Conservation (phyloP, 2,113 vertebrate genomes). For the Megaptera novaeangliae region DNA sequence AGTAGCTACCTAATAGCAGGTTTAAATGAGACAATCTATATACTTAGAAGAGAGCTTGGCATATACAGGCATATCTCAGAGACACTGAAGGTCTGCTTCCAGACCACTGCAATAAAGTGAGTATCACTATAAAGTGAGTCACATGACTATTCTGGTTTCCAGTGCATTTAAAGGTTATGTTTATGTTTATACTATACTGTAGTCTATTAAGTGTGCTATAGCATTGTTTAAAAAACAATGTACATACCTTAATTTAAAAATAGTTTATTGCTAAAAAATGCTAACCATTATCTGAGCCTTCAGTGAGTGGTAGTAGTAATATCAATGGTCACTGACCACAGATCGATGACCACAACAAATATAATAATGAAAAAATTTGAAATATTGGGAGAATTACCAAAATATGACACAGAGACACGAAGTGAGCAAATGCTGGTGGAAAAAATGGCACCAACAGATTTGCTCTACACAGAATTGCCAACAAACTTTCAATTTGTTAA, state of each 20-base stretch:
- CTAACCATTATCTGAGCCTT: not conserved
- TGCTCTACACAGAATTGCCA: not conserved
- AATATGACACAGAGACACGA: not conserved
- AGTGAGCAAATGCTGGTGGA: not conserved
- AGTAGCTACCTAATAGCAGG: not conserved
- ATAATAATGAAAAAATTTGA: not conserved
- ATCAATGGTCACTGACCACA: not conserved
- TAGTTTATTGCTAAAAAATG: not conserved
- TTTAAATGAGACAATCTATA: not conserved
- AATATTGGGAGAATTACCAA: not conserved
- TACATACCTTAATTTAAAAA: not conserved
- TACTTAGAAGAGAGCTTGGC: not conserved
- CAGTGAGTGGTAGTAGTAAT: not conserved
- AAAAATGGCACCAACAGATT: not conserved
- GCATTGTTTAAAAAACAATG: not conserved
- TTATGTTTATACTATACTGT: not conserved
- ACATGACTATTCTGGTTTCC: not conserved
- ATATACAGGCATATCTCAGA: not conserved
- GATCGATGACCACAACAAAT: not conserved
- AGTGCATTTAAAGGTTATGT: not conserved
- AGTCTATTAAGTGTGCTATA: not conserved
- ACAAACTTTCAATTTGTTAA: not conserved
- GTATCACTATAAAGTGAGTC: not conserved
- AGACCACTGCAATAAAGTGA: not conserved
- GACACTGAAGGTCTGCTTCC: not conserved